Base-by-base conservation (phyloP, 1,140 invertebrate genomes). In the Saccostrea echinata region DNA sequence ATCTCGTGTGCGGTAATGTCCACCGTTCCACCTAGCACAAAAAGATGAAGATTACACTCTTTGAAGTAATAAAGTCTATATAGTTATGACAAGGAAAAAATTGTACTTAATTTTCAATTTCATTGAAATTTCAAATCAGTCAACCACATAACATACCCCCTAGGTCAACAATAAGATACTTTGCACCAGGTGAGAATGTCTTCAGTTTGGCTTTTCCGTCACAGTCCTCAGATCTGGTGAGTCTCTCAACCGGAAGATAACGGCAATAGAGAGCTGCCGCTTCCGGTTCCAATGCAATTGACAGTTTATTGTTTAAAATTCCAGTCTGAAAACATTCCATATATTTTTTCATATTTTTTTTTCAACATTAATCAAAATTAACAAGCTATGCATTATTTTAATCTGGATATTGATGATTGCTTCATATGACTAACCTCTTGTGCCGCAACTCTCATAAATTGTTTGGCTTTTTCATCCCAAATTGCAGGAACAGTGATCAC, bases 1-100 rank as follows among this genome's bases (percentile, higher is more conserved):
- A 90, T 86, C 55, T 91, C 84, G 33, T 91, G 90, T 30, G 68
- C 86, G 21, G 91, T 89, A 11, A 91, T 90, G 80, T 91, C 91
- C 16, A 81, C 87, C 16, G 91, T 91, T 9, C 91, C 91, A 16
- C 91, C 91, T 90, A 51, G n/a, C n/a, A 61, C n/a, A 61, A 43
- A 43, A 43, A 6, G 9, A 0, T n/a, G 16, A 61, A 61, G 16
- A 61, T 21, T 61, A 61, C 18, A 55, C 53, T 55, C 6, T 55
- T 16, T 55, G 11, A 16, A 18, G 53, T 55, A 55, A 9, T 9
- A 55, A 55, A 55, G 53, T 43, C 35, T 43, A n/a, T n/a, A n/a
- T n/a, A n/a, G n/a, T n/a, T n/a, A 43, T 43, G 35, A 43, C 35
- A 43, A 43, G 35, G 35, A 43, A 43, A 6, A 43, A 43, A 43